A percentile compares a stretch with the other conserved stretches of the same genome.
Conservation (phyloP, 23 tunicate genomes). For the Clavelina lepadiformis region DNA sequence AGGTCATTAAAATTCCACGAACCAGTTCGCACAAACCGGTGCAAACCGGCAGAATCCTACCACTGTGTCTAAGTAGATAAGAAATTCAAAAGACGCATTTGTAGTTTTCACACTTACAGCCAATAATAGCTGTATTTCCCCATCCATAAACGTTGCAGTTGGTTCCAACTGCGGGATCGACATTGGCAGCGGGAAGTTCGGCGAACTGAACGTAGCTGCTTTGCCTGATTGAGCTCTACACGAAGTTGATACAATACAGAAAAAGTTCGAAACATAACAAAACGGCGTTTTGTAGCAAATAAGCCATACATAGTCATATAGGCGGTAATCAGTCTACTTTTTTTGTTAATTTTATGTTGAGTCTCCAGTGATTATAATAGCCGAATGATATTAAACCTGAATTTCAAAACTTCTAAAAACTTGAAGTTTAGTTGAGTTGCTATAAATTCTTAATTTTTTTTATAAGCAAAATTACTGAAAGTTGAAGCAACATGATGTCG, state of each 20-base stretch:
- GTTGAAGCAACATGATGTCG: conserved; percentile 78
- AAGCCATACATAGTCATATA: neutral
- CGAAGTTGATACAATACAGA: neutral
- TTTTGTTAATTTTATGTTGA: too few relatives aligned
- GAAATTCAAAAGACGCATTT: too few relatives aligned
- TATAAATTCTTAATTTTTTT: neutral
- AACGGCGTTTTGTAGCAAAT: neutral
- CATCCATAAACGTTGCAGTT: conserved; percentile 82
- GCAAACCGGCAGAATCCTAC: too few relatives aligned
- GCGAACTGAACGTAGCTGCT: conserved; percentile 37
- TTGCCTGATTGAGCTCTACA: conserved; percentile 18
- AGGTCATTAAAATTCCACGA: too few relatives aligned
- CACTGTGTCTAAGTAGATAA: too few relatives aligned
- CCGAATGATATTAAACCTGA: too few relatives aligned
- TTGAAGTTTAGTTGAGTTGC: too few relatives aligned
- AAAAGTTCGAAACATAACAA: neutral
- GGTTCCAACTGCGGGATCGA: conserved; percentile 47
- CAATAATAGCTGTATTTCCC: conserved; percentile 66
- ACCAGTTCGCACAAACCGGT: too few relatives aligned
- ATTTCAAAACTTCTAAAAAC: too few relatives aligned
- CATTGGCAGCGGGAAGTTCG: conserved; percentile 39
- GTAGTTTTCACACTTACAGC: conserved; percentile 68
- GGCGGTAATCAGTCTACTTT: too few relatives aligned
- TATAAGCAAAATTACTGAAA: conserved; percentile 14
- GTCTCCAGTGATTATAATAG: too few relatives aligned